Evolutionary conservation across 2,113 vertebrate genomes (phyloP).

Genomic region (Petrocephalus microphthalmus): DNA sequence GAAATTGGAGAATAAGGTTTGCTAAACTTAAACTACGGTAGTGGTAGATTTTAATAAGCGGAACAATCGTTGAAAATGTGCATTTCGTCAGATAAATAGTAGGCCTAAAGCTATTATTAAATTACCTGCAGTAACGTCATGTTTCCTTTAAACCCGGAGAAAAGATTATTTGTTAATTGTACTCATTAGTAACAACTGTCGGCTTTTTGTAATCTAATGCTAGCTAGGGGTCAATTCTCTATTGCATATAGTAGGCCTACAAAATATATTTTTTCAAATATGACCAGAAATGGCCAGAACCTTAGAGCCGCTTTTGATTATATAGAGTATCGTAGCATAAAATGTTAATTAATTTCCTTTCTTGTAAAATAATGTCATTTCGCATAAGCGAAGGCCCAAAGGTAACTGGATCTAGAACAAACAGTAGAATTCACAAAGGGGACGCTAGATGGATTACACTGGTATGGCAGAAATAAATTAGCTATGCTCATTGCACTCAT

Average conservation of each 20-base stretch:
- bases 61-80: background rate
- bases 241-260: slow-evolving; percentile 20
- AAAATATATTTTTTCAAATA: slow-evolving; percentile 21
- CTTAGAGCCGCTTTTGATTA: slow-evolving; percentile 45
- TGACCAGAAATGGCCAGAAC: slow-evolving; percentile 7
- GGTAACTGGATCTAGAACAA: slow-evolving; percentile 49
- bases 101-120: background rate
- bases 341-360: slow-evolving; percentile 56
- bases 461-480: slow-evolving; percentile 33
- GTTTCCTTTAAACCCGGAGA: background rate
- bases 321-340: slow-evolving; percentile 39
- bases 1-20: background rate
- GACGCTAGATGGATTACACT: slow-evolving; percentile 56
- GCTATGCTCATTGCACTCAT: slow-evolving; percentile 16
- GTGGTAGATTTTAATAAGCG: background rate
- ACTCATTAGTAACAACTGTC: slow-evolving; percentile 8
- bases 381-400: slow-evolving; percentile 47
- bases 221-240: background rate
- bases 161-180: background rate
- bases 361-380: slow-evolving; percentile 50
- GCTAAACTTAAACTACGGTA: background rate
- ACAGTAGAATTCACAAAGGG: slow-evolving; percentile 54
- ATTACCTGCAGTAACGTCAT: background rate
- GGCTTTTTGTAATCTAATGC: background rate
- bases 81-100: background rate